Evolutionary conservation across 2,113 vertebrate genomes (phyloP).

Genomic region (Dicerorhinus sumatrensis): DNA sequence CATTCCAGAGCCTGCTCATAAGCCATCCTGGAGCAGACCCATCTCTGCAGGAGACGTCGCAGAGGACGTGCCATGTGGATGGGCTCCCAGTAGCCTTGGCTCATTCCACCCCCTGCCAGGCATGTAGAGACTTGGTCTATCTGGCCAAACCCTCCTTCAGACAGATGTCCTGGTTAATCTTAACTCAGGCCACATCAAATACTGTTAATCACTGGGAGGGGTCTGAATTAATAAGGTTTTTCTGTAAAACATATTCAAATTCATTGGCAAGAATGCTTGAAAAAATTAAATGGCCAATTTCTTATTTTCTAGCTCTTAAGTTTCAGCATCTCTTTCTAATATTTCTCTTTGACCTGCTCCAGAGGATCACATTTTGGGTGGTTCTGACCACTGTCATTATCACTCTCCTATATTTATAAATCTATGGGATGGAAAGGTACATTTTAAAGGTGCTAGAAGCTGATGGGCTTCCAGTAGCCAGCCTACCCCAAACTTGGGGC

Average conservation of each 20-base stretch:
- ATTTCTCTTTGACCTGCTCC: background rate
- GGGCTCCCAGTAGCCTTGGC: background rate
- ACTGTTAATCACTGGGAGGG: background rate
- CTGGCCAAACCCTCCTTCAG: background rate
- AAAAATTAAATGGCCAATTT: background rate
- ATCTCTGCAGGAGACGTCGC: background rate
- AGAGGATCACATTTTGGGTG: background rate
- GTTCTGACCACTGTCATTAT: background rate
- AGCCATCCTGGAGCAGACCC: background rate
- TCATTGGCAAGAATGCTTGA: constrained; percentile 7
- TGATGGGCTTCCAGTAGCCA: background rate
- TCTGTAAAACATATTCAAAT: constrained; percentile 34
- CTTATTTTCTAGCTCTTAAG: background rate
- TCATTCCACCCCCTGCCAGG: background rate
- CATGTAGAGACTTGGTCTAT: background rate
- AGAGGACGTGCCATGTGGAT: background rate
- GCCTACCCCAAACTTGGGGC: background rate
- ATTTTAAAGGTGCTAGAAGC: background rate
- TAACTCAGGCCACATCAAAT: background rate
- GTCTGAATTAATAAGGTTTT: background rate
- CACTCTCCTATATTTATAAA: background rate
- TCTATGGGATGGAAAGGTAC: background rate
- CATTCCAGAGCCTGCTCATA: background rate
- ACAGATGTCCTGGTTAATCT: background rate
- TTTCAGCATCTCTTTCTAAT: constrained; percentile 29